A percentile compares a stretch with the other conserved stretches of the same genome.
Evolutionary conservation across 1,140 invertebrate species (phyloP).

Genomic region (Helicoverpa zea): DNA sequence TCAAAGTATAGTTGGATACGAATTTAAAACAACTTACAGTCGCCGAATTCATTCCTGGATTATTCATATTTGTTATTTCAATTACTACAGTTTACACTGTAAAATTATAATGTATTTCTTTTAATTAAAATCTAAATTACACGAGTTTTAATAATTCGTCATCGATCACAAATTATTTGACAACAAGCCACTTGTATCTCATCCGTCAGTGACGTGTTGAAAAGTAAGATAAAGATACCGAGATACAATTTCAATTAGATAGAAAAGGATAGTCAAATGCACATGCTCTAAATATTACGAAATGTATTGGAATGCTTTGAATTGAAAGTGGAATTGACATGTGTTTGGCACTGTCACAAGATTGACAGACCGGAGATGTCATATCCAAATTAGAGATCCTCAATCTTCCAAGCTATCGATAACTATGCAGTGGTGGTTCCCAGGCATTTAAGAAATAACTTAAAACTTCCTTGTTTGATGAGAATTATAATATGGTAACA

Average conservation of each 20-base stretch:
- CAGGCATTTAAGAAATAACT: no score
- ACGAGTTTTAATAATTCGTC: conserved; percentile 21
- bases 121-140: conserved; percentile 18
- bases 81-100: neutral
- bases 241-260: neutral
- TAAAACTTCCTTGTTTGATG: no score
- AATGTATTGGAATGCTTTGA: neutral
- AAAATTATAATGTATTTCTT: neutral
- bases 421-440: no score
- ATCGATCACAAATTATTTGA: conserved; percentile 37
- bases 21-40: conserved; percentile 68
- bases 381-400: no score
- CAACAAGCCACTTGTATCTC: neutral
- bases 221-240: neutral
- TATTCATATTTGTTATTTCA: conserved; percentile 55
- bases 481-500: no score
- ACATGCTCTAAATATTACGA: neutral
- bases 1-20: neutral
- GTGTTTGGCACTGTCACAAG: neutral
- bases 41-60: conserved; percentile 74
- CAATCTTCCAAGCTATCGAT: no score
- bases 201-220: neutral
- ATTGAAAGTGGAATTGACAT: conserved; percentile 1
- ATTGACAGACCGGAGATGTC: neutral
- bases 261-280: neutral